Percentiles rank a stretch among this genome's conserved stretches.
Evolutionary conservation across 1,140 invertebrate species (phyloP).

Genomic region (Drosophila ficusphila): DNA sequence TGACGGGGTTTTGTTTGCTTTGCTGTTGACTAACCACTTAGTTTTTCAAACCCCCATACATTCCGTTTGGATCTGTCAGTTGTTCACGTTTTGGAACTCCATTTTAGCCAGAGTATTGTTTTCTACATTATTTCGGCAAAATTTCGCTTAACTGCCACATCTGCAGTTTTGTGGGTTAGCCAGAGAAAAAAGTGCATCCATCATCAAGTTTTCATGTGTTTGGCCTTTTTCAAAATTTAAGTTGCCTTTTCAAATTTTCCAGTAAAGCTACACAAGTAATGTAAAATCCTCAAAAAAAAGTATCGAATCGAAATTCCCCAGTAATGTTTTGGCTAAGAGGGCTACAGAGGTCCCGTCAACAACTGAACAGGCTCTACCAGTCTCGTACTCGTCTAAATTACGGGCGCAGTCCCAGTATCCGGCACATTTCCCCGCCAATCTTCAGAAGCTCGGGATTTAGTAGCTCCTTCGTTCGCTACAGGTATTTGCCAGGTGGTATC

Average conservation of each 20-base stretch:
- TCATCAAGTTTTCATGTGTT: conserved; percentile 38
- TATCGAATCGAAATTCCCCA: conserved; percentile 51
- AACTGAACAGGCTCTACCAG: conserved; percentile 48
- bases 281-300: conserved; percentile 1
- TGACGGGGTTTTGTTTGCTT: conserved; percentile 1
- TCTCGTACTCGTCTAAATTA: conserved; percentile 32
- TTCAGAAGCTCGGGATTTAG: conserved; percentile 8
- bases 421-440: conserved; percentile 1
- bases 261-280: conserved; percentile 20
- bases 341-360: conserved; percentile 46
- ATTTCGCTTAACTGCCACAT: conserved; percentile 29
- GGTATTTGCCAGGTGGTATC: conserved; percentile 40
- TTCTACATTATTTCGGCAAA: conserved; percentile 1
- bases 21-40: conserved; percentile 13
- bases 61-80: neutral
- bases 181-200: conserved; percentile 22
- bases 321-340: conserved; percentile 61
- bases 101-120: neutral
- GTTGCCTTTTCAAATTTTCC: conserved; percentile 38
- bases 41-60: conserved; percentile 1
- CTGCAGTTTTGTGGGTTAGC: conserved; percentile 15
- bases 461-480: conserved; percentile 47
- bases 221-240: conserved; percentile 37
- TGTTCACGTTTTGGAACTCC: conserved; percentile 4
- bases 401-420: conserved; percentile 19